phyloP scores from a whole-genome alignment of 2,888 invertebrate genomes.

The Deroplatys truncata region DNA sequence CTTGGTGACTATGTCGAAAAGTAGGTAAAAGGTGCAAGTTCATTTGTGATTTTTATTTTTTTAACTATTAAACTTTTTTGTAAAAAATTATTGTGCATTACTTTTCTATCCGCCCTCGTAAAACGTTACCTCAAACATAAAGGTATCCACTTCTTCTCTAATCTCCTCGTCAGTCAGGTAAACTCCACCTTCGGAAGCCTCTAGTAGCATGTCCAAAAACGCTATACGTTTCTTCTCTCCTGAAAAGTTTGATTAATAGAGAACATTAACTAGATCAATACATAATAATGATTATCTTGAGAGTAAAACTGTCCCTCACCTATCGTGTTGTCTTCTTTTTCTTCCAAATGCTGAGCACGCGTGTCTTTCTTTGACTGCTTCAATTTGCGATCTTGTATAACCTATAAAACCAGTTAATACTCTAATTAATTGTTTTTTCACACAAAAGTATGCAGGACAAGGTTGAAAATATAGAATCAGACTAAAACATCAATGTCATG shows the following conservation, averaged over 20 bases:
- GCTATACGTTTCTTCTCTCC: neutral
- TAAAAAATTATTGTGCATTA: too few relatives aligned
- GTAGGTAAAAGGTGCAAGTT: too few relatives aligned
- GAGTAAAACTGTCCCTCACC: conserved; percentile 8
- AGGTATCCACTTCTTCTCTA: neutral
- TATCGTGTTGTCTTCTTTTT: neutral
- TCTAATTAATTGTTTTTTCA: too few relatives aligned
- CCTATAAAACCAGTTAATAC: conserved; percentile 36
- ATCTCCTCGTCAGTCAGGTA: neutral
- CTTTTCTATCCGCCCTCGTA: too few relatives aligned
- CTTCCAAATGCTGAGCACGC: neutral
- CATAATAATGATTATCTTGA: too few relatives aligned
- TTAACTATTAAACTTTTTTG: too few relatives aligned
- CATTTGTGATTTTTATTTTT: too few relatives aligned
- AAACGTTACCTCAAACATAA: neutral
- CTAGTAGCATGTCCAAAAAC: neutral
- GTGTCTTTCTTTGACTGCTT: neutral
- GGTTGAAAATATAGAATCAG: too few relatives aligned
- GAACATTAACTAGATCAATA: too few relatives aligned
- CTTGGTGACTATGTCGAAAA: too few relatives aligned
- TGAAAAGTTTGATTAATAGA: neutral
- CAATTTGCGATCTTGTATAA: conserved; percentile 32
- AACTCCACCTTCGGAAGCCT: neutral
- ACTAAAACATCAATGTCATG: too few relatives aligned
- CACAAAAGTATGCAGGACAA: too few relatives aligned